Evolutionary conservation across 2,113 vertebrate species (phyloP).

Genomic region (Drymodes brunneopygia): DNA sequence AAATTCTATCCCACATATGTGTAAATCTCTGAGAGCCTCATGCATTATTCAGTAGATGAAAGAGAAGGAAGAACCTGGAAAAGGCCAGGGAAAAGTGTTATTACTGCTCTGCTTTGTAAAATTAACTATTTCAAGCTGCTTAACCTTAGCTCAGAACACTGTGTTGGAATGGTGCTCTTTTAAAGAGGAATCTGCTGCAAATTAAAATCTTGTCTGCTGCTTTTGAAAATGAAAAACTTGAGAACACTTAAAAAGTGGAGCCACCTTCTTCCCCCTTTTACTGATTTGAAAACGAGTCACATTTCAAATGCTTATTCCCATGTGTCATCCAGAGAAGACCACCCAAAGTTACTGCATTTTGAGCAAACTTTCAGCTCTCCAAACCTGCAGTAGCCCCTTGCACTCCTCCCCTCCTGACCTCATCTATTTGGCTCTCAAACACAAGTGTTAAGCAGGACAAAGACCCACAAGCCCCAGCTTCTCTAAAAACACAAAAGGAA

Average conservation of each 20-base stretch:
- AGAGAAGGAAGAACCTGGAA: neutral
- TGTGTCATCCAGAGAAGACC: conserved; percentile 20
- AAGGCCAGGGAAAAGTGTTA: neutral
- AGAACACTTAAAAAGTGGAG: neutral
- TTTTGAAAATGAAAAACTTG: conserved; percentile 23
- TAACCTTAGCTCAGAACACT: neutral
- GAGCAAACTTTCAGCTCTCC: neutral
- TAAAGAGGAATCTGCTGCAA: conserved; percentile 15
- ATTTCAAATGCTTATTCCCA: conserved; percentile 11
- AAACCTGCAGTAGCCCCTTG: neutral
- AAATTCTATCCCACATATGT: neutral
- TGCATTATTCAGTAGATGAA: neutral
- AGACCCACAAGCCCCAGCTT: neutral
- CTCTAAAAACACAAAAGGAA: neutral
- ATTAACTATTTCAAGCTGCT: conserved; percentile 27
- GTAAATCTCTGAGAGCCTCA: neutral
- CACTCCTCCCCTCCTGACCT: neutral
- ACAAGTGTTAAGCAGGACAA: neutral
- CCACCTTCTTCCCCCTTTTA: neutral
- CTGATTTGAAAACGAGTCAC: neutral
- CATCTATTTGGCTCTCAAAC: neutral
- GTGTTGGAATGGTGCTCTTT: neutral
- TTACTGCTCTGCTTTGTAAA: neutral
- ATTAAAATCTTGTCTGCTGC: conserved; percentile 4
- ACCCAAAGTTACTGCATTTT: conserved; percentile 1